Base-by-base conservation (phyloP, 2,113 vertebrate genomes). In the Atrichornis clamosus region DNA sequence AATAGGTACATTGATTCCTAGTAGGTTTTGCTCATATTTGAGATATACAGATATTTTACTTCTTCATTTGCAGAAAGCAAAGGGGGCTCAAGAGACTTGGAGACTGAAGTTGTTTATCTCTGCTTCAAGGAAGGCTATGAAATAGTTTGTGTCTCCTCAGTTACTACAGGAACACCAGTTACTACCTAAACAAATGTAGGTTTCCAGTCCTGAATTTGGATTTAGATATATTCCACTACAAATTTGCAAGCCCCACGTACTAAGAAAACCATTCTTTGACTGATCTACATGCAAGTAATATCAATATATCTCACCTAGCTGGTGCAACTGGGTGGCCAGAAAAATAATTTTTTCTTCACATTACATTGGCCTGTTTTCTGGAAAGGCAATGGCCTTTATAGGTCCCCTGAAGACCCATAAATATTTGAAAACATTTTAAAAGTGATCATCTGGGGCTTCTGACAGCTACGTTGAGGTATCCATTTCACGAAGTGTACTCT, bases 351-450 rank as follows among this genome's bases (percentile, higher is more conserved):
- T 95, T 87, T 82, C 68, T 91, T 92, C 81, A 93, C 49, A 82
- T 95, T 95, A 81, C 60, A 67, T 30, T 73, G 35, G n/a, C 64
- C 80, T 94, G 81, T 90, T 93, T 94, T 87, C 86, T 96, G 80
- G 68, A 91, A 94, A 92, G 56, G 13, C 55, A 85, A 58, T 65
- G 24, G 41, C 76, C 76, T 95, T 95, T 92, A 89, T 53, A 76
- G 46, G 81, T 64, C 62, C 90, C 47, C 72, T 13, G 67, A 87
- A 92, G 87, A 90, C 56, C 21, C 78, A 92, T 91, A 96, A 95
- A 93, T 94, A 95, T 73, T 81, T 96, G 86, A 79, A 95, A 97
- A 91, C 76, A 84, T 84, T 95, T 96, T 73, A 35, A 58, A 72
- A 92, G 79, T 88, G 3, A 63, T 95, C 83, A 95, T 95, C 81